Base-by-base conservation (phyloP, 37 sponge, comb jelly and placozoan species). In the Geodia barretti region DNA sequence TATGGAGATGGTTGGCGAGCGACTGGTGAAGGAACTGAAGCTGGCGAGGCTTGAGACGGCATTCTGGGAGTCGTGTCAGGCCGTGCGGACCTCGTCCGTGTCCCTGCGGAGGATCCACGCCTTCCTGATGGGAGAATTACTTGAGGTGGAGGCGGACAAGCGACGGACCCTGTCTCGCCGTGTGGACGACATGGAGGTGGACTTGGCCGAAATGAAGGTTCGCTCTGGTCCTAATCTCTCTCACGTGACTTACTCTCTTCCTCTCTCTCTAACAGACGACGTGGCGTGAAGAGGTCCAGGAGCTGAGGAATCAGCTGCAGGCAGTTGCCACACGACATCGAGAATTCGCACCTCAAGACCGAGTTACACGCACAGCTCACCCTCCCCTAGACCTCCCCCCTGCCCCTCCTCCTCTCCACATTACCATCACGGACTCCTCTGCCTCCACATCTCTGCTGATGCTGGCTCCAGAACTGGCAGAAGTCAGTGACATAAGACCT, bases 121-220 rank as follows among this genome's bases (percentile, higher is more conserved):
- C n/a, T 59, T 29, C 32, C 64, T 86, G 39, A 4, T 86, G 34
- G 28, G 59, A 30, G 87, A 86, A 40, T 26, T 79, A 59, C 74
- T 86, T 2, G 70, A 79, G 30, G 0, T 86, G 1, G 75, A 79
- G 54, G 58, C 29, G 2, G 41, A 40, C 29, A 74, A 41, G 30
- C 21, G 29, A 29, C 33, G 59, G 28, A n/a, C 33, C 24, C 29
- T 41, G 3, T 41, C 19, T 41, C 29, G 29, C 3, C 30, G 30
- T 47, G 54, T 47, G 7, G 14, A 14, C 14, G 11, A 47, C 7
- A 47, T 47, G 54, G 54, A 47, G 14, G 54, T 17, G 30, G 41
- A 68, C 21, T 41, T 85, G 20, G 73, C 64, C 11, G 36, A 77
- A 23, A 31, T 85, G 23, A 35, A 85, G 64, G 86, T 85, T 42